Evolutionary conservation across 1,140 invertebrate genomes (phyloP), one percentile per base, ranked within the genome.

Genomic region (Brachionus rotundiformis): DNA sequence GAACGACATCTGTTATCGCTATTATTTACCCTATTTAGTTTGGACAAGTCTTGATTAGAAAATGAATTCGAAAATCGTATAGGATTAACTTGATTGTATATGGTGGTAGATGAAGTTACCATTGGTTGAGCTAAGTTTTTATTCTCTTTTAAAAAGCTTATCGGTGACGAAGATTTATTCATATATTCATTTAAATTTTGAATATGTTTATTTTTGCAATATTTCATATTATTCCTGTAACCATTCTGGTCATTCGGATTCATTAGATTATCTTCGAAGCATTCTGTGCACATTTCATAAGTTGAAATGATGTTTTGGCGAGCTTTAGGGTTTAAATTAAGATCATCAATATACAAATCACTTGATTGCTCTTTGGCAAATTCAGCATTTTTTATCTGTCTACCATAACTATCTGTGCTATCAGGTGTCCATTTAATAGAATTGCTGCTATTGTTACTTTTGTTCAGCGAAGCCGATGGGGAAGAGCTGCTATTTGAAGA

Each of bases 241-340:
- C n/a, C 47, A 79, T 10, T 59, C 11, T 27, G 8, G 33, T 63
- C 31, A 79, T 25, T 31, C 29, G 76, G 13, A 7, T 36, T 77
- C 27, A 77, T 29, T 10, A 59, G 16, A 31, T 79, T 79, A 11
- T 39, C 23, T 11, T 79, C 76, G 23, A 79, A 79, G n/a, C 76
- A 79, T 54, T 79, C 76, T 39, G 29, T 36, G 33, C 76, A 79
- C 8, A 79, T 8, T 29, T 79, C 76, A 59, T 79, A 79, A 13
- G 76, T 79, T 33, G 76, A 79, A n/a, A 79, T 79, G 16, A 79
- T 79, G 31, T 79, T 79, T 39, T 79, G 76, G 27, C 76, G 19
- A 79, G 23, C 6, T 44, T 73, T 73, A n/a, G 33, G 36, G 25
- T 73, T 19, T 19, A 44, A 25, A 23, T 44, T 73, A 10, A 73